Conservation (phyloP, 2,113 vertebrate species). For the Rostratula benghalensis region DNA sequence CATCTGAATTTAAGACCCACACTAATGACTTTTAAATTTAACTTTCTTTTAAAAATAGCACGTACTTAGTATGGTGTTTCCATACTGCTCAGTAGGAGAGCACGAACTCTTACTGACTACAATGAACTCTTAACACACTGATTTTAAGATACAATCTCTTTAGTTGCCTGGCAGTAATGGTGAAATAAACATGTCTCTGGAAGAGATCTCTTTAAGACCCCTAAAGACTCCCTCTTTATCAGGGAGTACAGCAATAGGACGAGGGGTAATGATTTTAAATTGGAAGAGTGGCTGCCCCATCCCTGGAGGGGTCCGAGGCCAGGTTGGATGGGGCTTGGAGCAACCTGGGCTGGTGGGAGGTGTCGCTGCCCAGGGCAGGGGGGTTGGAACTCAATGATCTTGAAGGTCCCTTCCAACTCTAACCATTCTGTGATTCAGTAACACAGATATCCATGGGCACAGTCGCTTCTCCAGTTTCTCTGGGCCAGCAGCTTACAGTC, state of each 20-base stretch:
- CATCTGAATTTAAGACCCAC: not conserved
- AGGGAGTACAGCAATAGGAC: too few relatives aligned
- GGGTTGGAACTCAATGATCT: too few relatives aligned
- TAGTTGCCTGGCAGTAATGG: accelerated
- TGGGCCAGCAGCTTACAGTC: too few relatives aligned
- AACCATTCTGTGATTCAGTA: not conserved
- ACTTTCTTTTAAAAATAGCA: not conserved
- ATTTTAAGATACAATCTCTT: not conserved
- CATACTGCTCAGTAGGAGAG: not conserved
- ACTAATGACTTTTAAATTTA: not conserved
- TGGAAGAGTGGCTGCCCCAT: too few relatives aligned
- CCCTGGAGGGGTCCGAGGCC: too few relatives aligned
- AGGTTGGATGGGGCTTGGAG: too few relatives aligned
- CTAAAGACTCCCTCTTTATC: too few relatives aligned
- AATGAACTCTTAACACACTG: not conserved
- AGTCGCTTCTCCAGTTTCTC: not conserved
- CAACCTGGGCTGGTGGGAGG: too few relatives aligned
- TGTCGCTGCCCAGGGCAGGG: too few relatives aligned
- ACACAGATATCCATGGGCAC: not conserved
- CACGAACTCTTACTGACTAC: not conserved
- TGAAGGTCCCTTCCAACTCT: too few relatives aligned
- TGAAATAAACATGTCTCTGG: not conserved
- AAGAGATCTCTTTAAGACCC: too few relatives aligned
- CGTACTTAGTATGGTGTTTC: not conserved
- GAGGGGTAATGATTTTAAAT: too few relatives aligned